Percentiles rank a stretch among this genome's conserved stretches.
Evolutionary conservation across 2,797 vertebrate species (phyloP).

Genomic region (Decapterus maruadsi): DNA sequence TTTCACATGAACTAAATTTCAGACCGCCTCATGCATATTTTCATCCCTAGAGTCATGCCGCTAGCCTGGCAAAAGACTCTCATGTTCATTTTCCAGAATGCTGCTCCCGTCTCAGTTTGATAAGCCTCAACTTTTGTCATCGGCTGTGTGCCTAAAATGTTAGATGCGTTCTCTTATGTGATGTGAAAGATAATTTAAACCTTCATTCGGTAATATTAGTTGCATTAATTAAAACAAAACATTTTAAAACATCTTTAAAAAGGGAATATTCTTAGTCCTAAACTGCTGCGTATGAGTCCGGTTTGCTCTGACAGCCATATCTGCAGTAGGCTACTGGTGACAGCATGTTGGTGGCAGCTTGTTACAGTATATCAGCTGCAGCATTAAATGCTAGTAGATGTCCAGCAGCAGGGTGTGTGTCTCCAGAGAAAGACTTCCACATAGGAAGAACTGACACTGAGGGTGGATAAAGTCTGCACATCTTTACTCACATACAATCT

Average conservation of each 20-base stretch:
- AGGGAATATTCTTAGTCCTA: too few species aligned
- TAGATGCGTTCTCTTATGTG: neutral
- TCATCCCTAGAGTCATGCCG: neutral
- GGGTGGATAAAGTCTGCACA: too few species aligned
- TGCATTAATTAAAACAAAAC: neutral
- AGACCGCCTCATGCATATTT: neutral
- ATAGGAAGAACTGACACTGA: neutral
- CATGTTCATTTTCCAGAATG: too few species aligned
- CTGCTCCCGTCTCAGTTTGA: too few species aligned
- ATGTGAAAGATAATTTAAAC: neutral
- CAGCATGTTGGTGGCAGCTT: neutral
- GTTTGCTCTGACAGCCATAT: neutral
- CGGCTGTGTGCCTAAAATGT: too few species aligned
- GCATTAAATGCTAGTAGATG: neutral
- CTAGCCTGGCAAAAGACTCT: too few species aligned
- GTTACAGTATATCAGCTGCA: neutral
- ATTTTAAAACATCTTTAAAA: neutral
- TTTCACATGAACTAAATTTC: neutral
- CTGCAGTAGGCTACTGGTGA: neutral
- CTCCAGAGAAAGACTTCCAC: neutral
- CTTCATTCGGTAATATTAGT: neutral
- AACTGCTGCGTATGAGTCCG: neutral
- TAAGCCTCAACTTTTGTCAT: too few species aligned
- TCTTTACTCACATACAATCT: too few species aligned
- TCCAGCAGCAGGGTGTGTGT: neutral